Evolutionary conservation across 2,888 invertebrate genomes (phyloP), one percentile per base, ranked within the genome.

Genomic region (Odontomyia ornata): DNA sequence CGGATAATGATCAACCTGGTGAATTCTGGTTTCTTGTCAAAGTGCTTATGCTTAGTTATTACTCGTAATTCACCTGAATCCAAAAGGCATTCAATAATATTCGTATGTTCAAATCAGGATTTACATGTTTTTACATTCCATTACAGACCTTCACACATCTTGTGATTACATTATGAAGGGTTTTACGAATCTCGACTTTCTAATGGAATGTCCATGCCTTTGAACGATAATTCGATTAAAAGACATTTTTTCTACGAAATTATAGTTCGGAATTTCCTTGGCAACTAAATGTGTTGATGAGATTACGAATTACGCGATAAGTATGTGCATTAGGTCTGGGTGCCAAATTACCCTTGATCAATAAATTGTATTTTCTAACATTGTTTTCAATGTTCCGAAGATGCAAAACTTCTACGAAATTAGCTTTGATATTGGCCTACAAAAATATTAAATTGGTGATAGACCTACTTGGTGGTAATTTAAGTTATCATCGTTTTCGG

Each of bases 151-250:
- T 36, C 36, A 36, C 9, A 36, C 9, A 9, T 36, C 36, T 9
- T 9, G 52, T 52, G 13, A 18, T 4, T 4, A 52, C 4, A 15
- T 52, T 52, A 52, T 4, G 13, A 52, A 52, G 52, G 52, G 18
- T 4, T 15, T 15, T 4, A 52, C 5, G 13, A 9, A 52, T 52
- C 7, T 9, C 13, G 13, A 52, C 52, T 52, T 52, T 52, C 52
- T 4, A 36, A 36, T 36, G 3, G 36, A 36, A 36, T 9, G 36
- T 36, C 5, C 3, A 36, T 36, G 52, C 52, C 36, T n/a, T n/a
- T 28, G 36, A 65, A 28, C 65, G 36, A 65, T n/a, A n/a, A n/a
- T n/a, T 65, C 65, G 28, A 65, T 65, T 65, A 65, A 65, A 65
- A 65, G 65, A 65, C 65, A 65, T 18, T 43, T 60, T 65, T 65